Percentiles rank a stretch among this genome's conserved stretches.
These are phyloP conservation scores for Leptopilina drosophilae DNA, from an alignment of 2,888 invertebrate species.

Conservation along the genomic window DNA sequence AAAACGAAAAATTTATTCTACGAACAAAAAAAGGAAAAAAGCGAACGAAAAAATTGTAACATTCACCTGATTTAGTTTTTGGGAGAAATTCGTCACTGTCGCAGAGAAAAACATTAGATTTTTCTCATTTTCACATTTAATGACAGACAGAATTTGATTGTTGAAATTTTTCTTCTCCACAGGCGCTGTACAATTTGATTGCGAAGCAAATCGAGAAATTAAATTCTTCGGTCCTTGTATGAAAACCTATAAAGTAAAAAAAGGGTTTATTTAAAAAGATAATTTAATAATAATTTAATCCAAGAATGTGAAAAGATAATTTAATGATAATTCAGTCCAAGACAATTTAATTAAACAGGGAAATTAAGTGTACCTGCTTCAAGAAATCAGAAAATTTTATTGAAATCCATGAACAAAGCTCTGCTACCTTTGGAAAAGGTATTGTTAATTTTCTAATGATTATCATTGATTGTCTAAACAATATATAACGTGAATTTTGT, in stretches of 20 bases:
- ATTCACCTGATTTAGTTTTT: slow-evolving; percentile 62
- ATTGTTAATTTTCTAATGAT: slow-evolving; percentile 41
- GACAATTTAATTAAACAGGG: neutral
- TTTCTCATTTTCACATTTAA: slow-evolving; percentile 61
- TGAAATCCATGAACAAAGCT: slow-evolving; percentile 61
- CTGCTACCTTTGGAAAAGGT: slow-evolving; percentile 47
- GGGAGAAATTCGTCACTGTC: slow-evolving; percentile 59
- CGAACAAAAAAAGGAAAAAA: no score
- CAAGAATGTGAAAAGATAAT: neutral
- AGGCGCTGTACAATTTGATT: slow-evolving; percentile 13
- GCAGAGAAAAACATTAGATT: slow-evolving; percentile 55
- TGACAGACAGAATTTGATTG: slow-evolving; percentile 37
- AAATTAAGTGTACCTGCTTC: slow-evolving; percentile 54
- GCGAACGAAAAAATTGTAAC: neutral
- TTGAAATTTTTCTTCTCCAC: neutral
- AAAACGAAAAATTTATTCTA: no score
- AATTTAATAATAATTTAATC: neutral
- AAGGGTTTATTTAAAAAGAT: no score
- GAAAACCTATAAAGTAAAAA: slow-evolving; percentile 57
- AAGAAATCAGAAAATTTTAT: slow-evolving; percentile 59
- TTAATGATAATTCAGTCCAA: neutral
- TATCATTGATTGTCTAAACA: slow-evolving; percentile 21
- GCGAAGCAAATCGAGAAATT: slow-evolving; percentile 35
- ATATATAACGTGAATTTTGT: slow-evolving; percentile 1
- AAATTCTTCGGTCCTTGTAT: slow-evolving; percentile 45